Evolutionary conservation across 2,797 vertebrate genomes (phyloP).

Genomic region (Cuculus canorus): DNA sequence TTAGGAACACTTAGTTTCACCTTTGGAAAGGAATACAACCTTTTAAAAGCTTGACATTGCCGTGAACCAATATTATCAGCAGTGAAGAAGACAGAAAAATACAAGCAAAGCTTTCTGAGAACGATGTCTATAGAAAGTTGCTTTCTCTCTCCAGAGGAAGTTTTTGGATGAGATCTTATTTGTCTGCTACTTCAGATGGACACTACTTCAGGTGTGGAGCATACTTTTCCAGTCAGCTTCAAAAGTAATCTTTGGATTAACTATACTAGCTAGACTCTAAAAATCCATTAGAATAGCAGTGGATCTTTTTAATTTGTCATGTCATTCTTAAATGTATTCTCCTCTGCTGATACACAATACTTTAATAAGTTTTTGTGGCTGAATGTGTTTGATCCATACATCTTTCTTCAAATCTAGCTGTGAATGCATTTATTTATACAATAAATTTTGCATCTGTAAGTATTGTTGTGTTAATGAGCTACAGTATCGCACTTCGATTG

Average conservation of each 20-base stretch:
- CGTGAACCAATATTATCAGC: slow-evolving; percentile 1
- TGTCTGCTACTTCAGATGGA: background rate
- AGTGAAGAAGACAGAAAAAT: background rate
- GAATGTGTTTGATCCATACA: background rate
- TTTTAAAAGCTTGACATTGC: slow-evolving; percentile 43
- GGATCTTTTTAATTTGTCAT: background rate
- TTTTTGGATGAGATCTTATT: background rate
- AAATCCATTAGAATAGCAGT: background rate
- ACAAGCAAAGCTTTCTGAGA: background rate
- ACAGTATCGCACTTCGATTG: background rate
- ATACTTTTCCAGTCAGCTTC: background rate
- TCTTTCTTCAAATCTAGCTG: background rate
- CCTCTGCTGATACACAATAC: background rate
- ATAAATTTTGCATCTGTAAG: background rate
- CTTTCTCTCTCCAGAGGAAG: background rate
- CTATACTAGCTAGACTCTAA: background rate
- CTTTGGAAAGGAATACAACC: background rate
- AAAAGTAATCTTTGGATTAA: background rate
- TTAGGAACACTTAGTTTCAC: slow-evolving; percentile 36
- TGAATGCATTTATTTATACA: background rate
- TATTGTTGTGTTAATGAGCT: background rate
- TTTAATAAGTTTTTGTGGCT: background rate
- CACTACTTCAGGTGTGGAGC: too few species aligned
- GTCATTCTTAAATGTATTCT: background rate
- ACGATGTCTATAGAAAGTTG: background rate